Base-by-base conservation (phyloP, 2,113 vertebrate species). In the Chlamydotis undulata region DNA sequence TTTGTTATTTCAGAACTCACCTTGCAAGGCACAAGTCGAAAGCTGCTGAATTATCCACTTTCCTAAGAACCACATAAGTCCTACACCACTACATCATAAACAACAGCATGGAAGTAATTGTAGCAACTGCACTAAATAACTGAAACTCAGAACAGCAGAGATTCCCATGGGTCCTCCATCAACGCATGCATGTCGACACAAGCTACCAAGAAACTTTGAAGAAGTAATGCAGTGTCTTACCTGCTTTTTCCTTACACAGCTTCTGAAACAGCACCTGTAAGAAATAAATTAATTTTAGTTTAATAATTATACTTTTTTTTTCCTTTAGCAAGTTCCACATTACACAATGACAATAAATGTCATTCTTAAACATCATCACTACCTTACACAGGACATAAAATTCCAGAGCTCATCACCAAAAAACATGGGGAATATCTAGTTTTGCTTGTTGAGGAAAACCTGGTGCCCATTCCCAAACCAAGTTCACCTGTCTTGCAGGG, bases 181-280 rank as follows among this genome's bases (percentile, higher is more conserved):
- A 87, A 49, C 2, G 6, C 47, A 29, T 5, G 4, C 12, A 49
- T n/a, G 15, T 17, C 33, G 70, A 88, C 52, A 69, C 11, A 92
- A 77, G 37, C 29, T 29, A 80, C 79, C 59, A 56, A 93, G 43
- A 81, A 84, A 50, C 22, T 76, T 49, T 28, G 7, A 64, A 89
- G 69, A 91, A 71, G 47, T 76, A 75, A 93, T 59, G 33, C 56
- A 83, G 33, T 39, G 69, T 52, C 91, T 98, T 98, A 99, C 99
- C 99, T 98, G 98, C 96, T 82, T 95, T 96, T 94, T 97, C 96
- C 73, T 94, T 97, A 94, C 90, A 98, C 95, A 87, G 93, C 91
- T 97, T 98, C 83, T 98, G 97, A 95, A 97, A 97, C 87, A 95
- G 86, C 52, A 98, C 98, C 99, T 99, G 85, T 19, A 97, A 97